Percentiles rank a stretch among this genome's conserved stretches.
These are phyloP conservation scores for Heliocidaris erythrogramma DNA, from an alignment of 35 echinoderm and acorn worm genomes.

Conservation along the genomic window DNA sequence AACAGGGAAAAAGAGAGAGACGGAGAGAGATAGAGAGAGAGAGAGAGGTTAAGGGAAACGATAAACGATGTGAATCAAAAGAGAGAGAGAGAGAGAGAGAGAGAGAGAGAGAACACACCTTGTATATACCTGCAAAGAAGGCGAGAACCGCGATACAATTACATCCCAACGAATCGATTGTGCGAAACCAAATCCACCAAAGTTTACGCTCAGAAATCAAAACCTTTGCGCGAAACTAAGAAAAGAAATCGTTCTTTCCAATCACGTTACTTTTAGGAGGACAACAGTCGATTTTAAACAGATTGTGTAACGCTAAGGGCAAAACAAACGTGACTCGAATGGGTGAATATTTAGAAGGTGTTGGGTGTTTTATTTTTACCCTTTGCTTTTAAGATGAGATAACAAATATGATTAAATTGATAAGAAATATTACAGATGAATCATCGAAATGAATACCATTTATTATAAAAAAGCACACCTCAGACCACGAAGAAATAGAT, in stretches of 20 bases:
- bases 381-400: neutral
- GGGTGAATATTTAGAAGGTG: neutral
- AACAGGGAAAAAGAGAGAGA: neutral
- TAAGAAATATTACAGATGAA: neutral
- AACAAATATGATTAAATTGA: neutral
- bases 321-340: neutral
- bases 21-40: too few species aligned
- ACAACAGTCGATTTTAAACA: neutral
- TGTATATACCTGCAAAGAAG: neutral
- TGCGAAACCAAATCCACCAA: neutral
- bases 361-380: neutral
- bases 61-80: neutral
- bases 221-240: neutral
- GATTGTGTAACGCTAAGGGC: slow-evolving; percentile 8
- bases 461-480: neutral
- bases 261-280: neutral
- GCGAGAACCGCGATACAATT: neutral
- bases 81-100: neutral
- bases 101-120: neutral
- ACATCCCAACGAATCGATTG: neutral
- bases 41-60: neutral
- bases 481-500: too few species aligned
- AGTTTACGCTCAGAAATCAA: slow-evolving; percentile 5
- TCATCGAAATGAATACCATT: neutral
- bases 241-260: neutral